A percentile compares a stretch with the other conserved stretches of the same genome.
Evolutionary conservation across 2,113 vertebrate species (phyloP).

Genomic region (Prunella fulvescens): DNA sequence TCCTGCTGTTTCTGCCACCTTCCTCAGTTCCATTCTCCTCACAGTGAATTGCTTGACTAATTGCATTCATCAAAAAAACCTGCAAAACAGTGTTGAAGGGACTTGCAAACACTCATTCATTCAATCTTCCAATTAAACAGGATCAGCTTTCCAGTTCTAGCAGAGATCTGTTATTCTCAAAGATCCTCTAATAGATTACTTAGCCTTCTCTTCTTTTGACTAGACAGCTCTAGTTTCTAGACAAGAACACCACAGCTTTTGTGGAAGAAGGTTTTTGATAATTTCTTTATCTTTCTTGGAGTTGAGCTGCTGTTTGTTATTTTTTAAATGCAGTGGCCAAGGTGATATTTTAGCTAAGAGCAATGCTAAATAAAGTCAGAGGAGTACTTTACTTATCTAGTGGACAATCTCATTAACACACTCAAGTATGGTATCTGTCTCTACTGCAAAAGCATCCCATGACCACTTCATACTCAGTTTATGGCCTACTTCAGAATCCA

Average conservation of each 20-base stretch:
- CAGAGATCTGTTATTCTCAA: background rate
- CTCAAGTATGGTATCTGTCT: background rate
- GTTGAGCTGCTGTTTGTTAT: background rate
- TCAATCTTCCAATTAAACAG: background rate
- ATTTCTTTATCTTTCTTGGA: background rate
- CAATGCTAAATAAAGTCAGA: background rate
- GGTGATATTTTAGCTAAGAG: background rate
- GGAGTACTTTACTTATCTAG: background rate
- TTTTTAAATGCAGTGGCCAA: background rate
- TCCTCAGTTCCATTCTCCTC: background rate
- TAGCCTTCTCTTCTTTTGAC: background rate
- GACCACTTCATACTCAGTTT: background rate
- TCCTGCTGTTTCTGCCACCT: background rate
- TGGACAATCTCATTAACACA: background rate
- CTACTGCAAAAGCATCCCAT: background rate
- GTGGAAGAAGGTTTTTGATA: background rate
- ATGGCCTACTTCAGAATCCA: background rate
- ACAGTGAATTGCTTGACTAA: background rate
- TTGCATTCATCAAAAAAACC: background rate
- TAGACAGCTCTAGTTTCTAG: background rate
- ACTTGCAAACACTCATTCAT: background rate
- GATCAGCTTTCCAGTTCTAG: background rate
- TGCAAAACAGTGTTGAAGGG: background rate
- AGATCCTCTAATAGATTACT: background rate
- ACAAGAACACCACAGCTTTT: background rate